Percentiles rank a stretch among this genome's conserved stretches.
phyloP scores from a whole-genome alignment of 1,140 invertebrate genomes.

The Parasteatoda tepidariorum region DNA sequence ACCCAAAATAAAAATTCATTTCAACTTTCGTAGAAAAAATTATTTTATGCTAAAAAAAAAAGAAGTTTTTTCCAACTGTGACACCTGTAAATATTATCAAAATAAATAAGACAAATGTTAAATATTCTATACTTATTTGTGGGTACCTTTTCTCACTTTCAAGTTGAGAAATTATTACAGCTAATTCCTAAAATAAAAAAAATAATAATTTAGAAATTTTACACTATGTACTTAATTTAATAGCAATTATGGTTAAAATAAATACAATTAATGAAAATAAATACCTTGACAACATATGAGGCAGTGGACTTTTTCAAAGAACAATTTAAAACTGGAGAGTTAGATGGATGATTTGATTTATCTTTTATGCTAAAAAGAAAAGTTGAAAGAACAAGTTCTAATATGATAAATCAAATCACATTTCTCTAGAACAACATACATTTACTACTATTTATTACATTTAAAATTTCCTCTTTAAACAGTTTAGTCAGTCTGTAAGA shows the following conservation, averaged over 20 bases:
- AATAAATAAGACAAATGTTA: neutral
- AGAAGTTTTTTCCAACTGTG: too few relatives aligned
- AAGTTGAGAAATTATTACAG: slow-evolving; percentile 30
- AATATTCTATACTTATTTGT: neutral
- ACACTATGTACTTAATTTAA: neutral
- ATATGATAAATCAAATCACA: too few relatives aligned
- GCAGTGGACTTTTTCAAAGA: slow-evolving; percentile 26
- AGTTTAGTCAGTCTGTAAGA: too few relatives aligned
- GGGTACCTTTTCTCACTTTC: slow-evolving; percentile 34
- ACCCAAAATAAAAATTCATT: too few relatives aligned
- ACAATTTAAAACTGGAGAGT: slow-evolving; percentile 1
- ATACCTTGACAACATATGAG: slow-evolving; percentile 37
- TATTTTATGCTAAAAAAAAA: too few relatives aligned
- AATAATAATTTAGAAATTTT: neutral
- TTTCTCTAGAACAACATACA: too few relatives aligned
- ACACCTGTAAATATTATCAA: too few relatives aligned
- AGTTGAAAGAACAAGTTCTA: neutral
- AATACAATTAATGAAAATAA: neutral
- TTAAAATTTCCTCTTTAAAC: too few relatives aligned
- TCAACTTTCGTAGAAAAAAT: too few relatives aligned
- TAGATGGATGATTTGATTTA: neutral
- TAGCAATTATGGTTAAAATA: neutral
- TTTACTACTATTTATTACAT: too few relatives aligned
- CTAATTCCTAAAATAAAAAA: slow-evolving; percentile 31
- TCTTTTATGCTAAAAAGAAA: neutral